phyloP scores from a whole-genome alignment of 2,113 vertebrate species.

The Pipa parva region DNA sequence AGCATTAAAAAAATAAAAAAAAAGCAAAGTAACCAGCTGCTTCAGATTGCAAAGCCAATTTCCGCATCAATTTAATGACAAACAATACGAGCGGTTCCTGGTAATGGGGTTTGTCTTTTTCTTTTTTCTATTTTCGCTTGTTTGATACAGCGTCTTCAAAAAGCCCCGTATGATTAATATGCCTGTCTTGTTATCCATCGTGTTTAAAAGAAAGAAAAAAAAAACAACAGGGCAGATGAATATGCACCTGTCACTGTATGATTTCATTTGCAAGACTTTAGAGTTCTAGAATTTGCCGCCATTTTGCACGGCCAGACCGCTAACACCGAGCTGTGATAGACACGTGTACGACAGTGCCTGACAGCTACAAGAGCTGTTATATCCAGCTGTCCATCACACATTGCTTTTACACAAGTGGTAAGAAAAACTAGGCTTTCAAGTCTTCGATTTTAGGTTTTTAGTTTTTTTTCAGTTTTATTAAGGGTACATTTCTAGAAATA shows the following conservation, averaged over 20 bases:
- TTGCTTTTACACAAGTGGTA: too few species aligned
- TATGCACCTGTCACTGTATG: conserved; percentile 8
- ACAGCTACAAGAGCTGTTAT: conserved; percentile 23
- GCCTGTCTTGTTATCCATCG: conserved; percentile 25
- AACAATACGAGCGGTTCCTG: conserved; percentile 8
- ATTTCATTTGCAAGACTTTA: conserved; percentile 17
- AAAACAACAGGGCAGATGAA: conserved; percentile 29
- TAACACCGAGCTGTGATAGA: conserved; percentile 18
- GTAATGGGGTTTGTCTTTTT: background rate
- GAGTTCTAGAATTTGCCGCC: background rate
- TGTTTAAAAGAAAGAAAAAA: conserved; percentile 1
- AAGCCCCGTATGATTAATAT: conserved; percentile 15
- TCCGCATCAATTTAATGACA: conserved; percentile 8
- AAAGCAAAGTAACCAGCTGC: background rate
- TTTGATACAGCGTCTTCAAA: conserved; percentile 14
- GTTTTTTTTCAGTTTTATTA: too few species aligned
- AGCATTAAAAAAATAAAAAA: background rate
- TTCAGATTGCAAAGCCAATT: background rate
- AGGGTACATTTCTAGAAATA: too few species aligned
- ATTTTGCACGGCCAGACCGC: background rate
- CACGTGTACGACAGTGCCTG: background rate
- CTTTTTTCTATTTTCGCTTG: background rate
- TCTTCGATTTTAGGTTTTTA: too few species aligned
- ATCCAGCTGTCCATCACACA: conserved; percentile 19
- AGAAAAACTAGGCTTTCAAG: too few species aligned